Evolutionary conservation across 2,888 invertebrate species (phyloP), one percentile per base, ranked within the genome.

Genomic region (Chorisops tibialis): DNA sequence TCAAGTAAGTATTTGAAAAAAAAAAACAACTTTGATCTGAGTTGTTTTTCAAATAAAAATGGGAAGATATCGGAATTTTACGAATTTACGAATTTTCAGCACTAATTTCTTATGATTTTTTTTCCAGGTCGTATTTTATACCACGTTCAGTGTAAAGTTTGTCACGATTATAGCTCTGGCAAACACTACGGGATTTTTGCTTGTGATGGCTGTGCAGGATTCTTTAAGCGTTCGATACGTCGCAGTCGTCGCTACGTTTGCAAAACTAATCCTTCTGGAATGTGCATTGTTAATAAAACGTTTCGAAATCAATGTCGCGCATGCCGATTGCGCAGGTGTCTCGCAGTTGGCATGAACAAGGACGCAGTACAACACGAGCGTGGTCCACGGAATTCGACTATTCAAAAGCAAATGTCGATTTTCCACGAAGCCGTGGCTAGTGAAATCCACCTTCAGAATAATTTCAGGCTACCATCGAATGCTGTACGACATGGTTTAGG

Each of bases 121-220:
- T 21, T 54, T 54, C 1, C 79, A 97, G 97, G 95, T 81, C 91
- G 98, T 47, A 99, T 99, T 66, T 82, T 99, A 52, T 89, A 93
- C 75, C 98, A 98, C 77, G 94, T 98, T 48, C 96, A 97, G 0
- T 99, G 99, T 78, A 91, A 91, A 71, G 99, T 99, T 0, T 99
- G 99, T 74, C 88, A 90, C 6, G 99, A 99, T 76, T 93, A 96
- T 77, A 97, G 97, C 0, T 98, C 97, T 0, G 99, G 99, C 1
- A 99, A 99, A 76, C 99, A 99, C 75, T 99, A 99, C 76, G 98
- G 98, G 3, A 98, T 99, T 60, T 98, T 93, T 76, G 96, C 97
- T 0, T 99, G 99, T 74, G 98, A 99, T 76, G 99, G 99, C 63
- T 96, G 90, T 71, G 89, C 90, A 0, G 90, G 89, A 0, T 90